phyloP scores from a whole-genome alignment of 2,113 vertebrate genomes.

The Cariama cristata region DNA sequence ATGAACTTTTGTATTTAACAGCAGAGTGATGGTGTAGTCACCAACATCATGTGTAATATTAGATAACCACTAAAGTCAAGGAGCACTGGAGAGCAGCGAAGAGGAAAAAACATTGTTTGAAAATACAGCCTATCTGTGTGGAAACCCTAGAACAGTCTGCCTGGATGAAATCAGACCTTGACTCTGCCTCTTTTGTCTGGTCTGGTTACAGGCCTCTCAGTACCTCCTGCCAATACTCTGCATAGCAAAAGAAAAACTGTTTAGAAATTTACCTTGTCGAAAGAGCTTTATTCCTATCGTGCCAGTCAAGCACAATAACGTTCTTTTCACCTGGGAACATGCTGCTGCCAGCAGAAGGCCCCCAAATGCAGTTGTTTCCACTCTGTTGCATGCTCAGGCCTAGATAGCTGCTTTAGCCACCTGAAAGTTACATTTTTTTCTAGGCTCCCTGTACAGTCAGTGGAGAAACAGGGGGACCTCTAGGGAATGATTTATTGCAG shows the following conservation, averaged over 20 bases:
- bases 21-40: neutral
- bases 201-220: slow-evolving; percentile 1
- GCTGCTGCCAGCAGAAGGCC: slow-evolving; percentile 29
- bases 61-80: neutral
- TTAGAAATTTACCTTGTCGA: neutral
- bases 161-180: slow-evolving; percentile 47
- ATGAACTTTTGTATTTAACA: neutral
- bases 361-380: neutral
- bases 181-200: slow-evolving; percentile 10
- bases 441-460: neutral
- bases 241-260: slow-evolving; percentile 23
- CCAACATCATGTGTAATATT: neutral
- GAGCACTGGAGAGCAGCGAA: neutral
- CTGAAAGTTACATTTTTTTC: neutral
- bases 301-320: neutral
- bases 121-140: slow-evolving; percentile 33
- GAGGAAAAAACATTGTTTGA: slow-evolving; percentile 19
- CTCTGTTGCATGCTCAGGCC: neutral
- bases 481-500: neutral
- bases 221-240: slow-evolving; percentile 21
- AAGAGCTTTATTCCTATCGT: neutral
- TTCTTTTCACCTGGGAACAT: neutral
- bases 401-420: neutral
- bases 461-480: neutral
- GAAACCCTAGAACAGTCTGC: slow-evolving; percentile 44